Evolutionary conservation across 1,140 invertebrate species (phyloP).

Genomic region (Hypothenemus hampei): DNA sequence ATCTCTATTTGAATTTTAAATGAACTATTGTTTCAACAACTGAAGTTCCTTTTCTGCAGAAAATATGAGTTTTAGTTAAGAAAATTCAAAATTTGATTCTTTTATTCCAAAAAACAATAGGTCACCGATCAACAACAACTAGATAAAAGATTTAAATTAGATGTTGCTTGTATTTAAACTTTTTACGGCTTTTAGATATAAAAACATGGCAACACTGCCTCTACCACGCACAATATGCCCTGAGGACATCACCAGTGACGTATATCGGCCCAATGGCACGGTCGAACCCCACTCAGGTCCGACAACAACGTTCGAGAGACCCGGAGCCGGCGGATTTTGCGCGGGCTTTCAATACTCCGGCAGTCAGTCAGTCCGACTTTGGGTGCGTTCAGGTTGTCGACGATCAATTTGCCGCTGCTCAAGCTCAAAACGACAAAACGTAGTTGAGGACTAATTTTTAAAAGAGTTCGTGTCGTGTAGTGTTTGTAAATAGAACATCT

Average conservation of each 20-base stretch:
- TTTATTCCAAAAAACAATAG: too few relatives aligned
- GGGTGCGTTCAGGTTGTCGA: slow-evolving; percentile 11
- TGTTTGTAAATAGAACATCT: neutral
- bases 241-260: slow-evolving; percentile 9
- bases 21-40: too few relatives aligned
- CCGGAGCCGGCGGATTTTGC: slow-evolving; percentile 10
- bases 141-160: too few relatives aligned
- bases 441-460: neutral
- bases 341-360: slow-evolving; percentile 7
- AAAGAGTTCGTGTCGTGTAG: neutral
- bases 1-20: too few relatives aligned
- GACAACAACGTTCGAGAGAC: neutral
- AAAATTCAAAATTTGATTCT: too few relatives aligned
- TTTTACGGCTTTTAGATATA: too few relatives aligned
- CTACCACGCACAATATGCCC: too few relatives aligned
- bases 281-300: slow-evolving; percentile 6
- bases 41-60: too few relatives aligned
- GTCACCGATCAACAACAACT: too few relatives aligned
- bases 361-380: neutral
- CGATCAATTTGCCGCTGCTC: slow-evolving; percentile 5
- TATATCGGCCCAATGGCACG: slow-evolving; percentile 9
- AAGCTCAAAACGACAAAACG: neutral
- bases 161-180: too few relatives aligned
- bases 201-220: too few relatives aligned
- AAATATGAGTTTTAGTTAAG: too few relatives aligned